Conservation (phyloP, 2,113 vertebrate genomes). For the Emydocephalus ijimae region DNA sequence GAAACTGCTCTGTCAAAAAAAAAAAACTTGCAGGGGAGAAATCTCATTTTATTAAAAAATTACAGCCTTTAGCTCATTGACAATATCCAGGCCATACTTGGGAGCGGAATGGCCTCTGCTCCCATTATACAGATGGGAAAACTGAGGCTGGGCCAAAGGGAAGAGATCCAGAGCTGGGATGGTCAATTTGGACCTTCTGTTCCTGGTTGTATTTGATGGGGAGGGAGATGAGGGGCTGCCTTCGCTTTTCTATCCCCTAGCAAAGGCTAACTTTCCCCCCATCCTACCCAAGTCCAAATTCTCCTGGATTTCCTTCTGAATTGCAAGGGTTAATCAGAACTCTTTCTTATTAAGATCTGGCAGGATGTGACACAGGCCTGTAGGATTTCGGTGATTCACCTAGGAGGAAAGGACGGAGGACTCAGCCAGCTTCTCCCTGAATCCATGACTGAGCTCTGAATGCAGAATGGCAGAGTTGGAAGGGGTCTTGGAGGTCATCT, state of each 20-base stretch:
- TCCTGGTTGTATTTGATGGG: background rate
- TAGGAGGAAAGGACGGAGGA: background rate
- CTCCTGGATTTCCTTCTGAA: background rate
- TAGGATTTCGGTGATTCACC: background rate
- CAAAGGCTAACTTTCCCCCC: background rate
- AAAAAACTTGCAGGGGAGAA: background rate
- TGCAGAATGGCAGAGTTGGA: background rate
- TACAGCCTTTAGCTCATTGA: background rate
- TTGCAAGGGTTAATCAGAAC: background rate
- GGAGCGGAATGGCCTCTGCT: background rate
- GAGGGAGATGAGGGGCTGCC: background rate
- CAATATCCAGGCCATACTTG: background rate
- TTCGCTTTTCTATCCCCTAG: background rate
- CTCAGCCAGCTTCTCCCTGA: background rate
- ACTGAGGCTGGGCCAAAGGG: background rate
- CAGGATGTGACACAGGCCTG: slow-evolving; percentile 27
- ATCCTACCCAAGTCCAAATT: no score
- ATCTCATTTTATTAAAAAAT: background rate
- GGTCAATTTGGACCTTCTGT: background rate
- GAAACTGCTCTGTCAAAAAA: background rate
- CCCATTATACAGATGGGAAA: background rate
- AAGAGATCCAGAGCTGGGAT: background rate
- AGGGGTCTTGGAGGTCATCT: background rate
- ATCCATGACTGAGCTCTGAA: background rate
- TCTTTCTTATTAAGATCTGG: background rate